A percentile compares a stretch with the other conserved stretches of the same genome.
Evolutionary conservation across 2,888 invertebrate genomes (phyloP).

Genomic region (Cryptocheilus praepositus): DNA sequence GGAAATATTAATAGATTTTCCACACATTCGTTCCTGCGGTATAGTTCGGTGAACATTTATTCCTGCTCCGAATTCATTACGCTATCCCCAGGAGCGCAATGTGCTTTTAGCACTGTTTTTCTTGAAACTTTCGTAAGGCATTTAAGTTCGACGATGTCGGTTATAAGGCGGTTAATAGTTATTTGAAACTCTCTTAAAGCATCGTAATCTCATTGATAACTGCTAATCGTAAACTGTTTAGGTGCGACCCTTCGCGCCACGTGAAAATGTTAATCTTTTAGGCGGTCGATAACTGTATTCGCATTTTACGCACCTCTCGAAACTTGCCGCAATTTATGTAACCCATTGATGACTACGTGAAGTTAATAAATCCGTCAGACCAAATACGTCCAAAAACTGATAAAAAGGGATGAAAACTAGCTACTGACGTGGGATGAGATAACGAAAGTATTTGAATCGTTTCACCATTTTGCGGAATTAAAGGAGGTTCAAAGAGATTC

Average conservation of each 20-base stretch:
- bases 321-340: neutral
- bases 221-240: constrained; percentile 35
- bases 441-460: too few relatives aligned
- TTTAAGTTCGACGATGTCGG: neutral
- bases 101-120: neutral
- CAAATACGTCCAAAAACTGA: too few relatives aligned
- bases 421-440: too few relatives aligned
- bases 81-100: neutral
- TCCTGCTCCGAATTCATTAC: too few relatives aligned
- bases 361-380: neutral
- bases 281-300: neutral
- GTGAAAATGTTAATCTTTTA: constrained; percentile 31
- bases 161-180: constrained; percentile 25
- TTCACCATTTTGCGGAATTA: too few relatives aligned
- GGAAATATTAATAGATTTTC: too few relatives aligned
- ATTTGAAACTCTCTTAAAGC: constrained; percentile 20
- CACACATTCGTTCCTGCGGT: too few relatives aligned
- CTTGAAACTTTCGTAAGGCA: neutral
- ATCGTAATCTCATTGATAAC: constrained; percentile 35
- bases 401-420: too few relatives aligned
- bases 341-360: neutral
- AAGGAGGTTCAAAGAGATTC: too few relatives aligned
- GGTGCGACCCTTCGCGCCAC: constrained; percentile 6
- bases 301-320: neutral
- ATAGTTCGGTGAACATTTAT: too few relatives aligned